A percentile compares a stretch with the other conserved stretches of the same genome.
These are phyloP conservation scores for Erpetoichthys calabaricus DNA, from an alignment of 2,797 vertebrate species.

Conservation along the genomic window DNA sequence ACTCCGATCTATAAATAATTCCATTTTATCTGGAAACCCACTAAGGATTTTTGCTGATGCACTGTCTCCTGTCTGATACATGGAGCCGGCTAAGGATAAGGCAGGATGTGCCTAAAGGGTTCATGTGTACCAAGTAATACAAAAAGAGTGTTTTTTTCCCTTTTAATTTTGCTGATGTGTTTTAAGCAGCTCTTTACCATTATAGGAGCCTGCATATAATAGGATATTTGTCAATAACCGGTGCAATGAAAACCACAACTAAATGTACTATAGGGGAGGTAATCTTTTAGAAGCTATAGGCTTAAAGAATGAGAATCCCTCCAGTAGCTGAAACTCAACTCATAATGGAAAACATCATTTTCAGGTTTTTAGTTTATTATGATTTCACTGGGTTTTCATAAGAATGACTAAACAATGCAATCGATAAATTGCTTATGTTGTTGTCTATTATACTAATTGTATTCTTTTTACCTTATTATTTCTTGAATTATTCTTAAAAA, in stretches of 20 bases:
- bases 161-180: neutral
- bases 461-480: no score
- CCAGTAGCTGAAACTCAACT: no score
- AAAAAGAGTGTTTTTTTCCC: neutral
- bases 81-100: neutral
- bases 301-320: neutral
- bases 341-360: no score
- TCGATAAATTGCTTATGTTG: no score
- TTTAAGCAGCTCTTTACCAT: neutral
- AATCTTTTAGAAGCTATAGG: neutral
- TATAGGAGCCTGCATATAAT: neutral
- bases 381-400: no score
- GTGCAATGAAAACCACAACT: neutral
- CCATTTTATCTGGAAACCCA: neutral
- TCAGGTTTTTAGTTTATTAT: no score
- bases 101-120: neutral
- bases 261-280: neutral
- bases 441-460: no score
- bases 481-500: no score
- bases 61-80: constrained; percentile 2
- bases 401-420: no score
- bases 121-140: neutral
- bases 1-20: neutral
- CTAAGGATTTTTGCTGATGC: constrained; percentile 5
- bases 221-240: neutral